Evolutionary conservation across 1,140 invertebrate genomes (phyloP).

Genomic region (Bicyclus anynana): DNA sequence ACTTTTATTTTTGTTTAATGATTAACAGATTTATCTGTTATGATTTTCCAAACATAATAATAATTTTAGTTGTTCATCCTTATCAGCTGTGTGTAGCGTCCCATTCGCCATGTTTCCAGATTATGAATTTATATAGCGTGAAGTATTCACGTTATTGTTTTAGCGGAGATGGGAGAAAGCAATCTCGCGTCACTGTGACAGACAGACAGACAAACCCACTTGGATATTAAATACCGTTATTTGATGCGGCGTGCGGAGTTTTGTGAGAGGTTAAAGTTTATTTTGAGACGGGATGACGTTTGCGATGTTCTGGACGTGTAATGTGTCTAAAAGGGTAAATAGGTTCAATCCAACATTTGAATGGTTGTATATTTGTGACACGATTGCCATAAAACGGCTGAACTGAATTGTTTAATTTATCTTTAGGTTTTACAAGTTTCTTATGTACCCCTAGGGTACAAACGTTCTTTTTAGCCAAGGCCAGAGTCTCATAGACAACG

Average conservation of each 20-base stretch:
- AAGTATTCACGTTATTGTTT: constrained; percentile 39
- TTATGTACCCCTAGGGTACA: no score
- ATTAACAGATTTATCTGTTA: no score
- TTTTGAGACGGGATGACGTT: background rate
- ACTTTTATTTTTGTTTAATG: no score
- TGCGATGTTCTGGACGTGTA: background rate
- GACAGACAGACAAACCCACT: constrained; percentile 30
- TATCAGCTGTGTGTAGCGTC: background rate
- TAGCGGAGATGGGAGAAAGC: constrained; percentile 37
- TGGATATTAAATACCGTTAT: constrained; percentile 25
- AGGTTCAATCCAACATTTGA: no score
- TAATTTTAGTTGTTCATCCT: background rate
- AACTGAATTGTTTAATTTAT: no score
- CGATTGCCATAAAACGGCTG: no score
- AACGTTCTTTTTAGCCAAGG: no score
- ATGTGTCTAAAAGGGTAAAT: no score
- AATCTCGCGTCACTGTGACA: constrained; percentile 46
- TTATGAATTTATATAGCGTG: constrained; percentile 13
- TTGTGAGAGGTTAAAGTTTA: constrained; percentile 18
- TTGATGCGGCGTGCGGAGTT: constrained; percentile 12
- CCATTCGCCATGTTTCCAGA: background rate
- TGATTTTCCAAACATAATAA: no score
- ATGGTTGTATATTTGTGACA: no score
- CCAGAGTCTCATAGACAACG: no score
- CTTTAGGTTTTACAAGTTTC: no score